Conservation (phyloP, 2,888 invertebrate species). For the Epinotia bilunana region DNA sequence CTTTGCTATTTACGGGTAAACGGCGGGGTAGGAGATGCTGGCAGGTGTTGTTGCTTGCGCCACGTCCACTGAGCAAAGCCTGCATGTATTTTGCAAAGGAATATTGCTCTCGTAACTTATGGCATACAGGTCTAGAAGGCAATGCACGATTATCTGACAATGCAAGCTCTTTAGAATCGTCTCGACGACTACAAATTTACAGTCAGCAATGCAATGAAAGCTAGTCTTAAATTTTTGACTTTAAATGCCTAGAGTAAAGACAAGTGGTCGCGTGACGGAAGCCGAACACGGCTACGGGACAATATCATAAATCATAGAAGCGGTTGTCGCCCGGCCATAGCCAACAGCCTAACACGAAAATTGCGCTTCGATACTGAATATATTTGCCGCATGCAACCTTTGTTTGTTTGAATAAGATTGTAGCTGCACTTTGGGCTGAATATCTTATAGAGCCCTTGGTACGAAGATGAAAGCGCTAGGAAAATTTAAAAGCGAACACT, state of each 20-base stretch:
- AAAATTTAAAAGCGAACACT: neutral
- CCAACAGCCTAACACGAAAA: conserved; percentile 75
- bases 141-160: no score
- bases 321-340: conserved; percentile 71
- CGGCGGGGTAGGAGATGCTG: no score
- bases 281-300: conserved; percentile 55
- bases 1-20: no score
- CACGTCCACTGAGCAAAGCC: no score
- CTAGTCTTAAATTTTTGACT: neutral
- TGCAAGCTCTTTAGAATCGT: no score
- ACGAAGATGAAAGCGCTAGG: neutral
- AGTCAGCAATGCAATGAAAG: neutral
- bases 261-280: conserved; percentile 70
- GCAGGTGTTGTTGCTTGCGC: no score
- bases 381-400: conserved; percentile 75
- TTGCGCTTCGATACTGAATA: conserved; percentile 77
- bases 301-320: conserved; percentile 68
- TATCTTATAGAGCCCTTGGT: neutral
- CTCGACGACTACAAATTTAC: neutral
- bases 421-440: conserved; percentile 55
- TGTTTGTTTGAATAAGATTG: conserved; percentile 57
- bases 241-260: conserved; percentile 47
- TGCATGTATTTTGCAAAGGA: no score
- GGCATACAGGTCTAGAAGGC: no score
- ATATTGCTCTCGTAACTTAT: no score